These are phyloP conservation scores for Gallinago paraguaiae DNA, from an alignment of 2,113 vertebrate genomes.

Conservation along the genomic window DNA sequence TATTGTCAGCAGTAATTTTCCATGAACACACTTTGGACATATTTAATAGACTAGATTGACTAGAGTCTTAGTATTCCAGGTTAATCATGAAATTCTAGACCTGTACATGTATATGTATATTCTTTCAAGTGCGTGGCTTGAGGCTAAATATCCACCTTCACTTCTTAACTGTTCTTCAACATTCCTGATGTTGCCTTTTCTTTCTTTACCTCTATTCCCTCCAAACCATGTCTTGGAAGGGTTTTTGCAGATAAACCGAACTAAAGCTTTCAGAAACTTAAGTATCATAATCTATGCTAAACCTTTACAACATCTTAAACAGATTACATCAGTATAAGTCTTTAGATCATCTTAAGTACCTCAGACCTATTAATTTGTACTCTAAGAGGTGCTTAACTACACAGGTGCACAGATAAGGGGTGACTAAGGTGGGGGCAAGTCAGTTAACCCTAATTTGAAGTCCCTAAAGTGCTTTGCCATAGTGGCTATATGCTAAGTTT, in stretches of 20 bases:
- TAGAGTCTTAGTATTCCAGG: neutral
- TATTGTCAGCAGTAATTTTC: neutral
- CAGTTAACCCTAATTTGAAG: neutral
- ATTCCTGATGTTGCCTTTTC: neutral
- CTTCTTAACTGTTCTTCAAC: neutral
- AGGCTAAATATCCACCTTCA: neutral
- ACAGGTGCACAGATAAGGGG: neutral
- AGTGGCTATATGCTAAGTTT: neutral
- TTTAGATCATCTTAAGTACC: constrained; percentile 34
- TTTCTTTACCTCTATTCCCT: neutral
- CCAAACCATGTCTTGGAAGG: neutral
- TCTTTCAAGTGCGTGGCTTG: neutral
- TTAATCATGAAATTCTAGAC: neutral
- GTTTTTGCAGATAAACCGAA: constrained; percentile 24
- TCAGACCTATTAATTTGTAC: constrained; percentile 41
- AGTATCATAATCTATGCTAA: constrained; percentile 39
- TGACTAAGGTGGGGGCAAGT: neutral
- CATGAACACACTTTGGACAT: neutral
- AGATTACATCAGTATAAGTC: constrained; percentile 33
- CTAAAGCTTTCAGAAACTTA: neutral
- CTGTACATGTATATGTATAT: neutral
- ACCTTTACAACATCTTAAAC: constrained; percentile 48
- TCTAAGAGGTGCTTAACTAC: constrained; percentile 8
- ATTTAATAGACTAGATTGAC: neutral
- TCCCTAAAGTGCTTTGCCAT: neutral